Evolutionary conservation across 1,140 invertebrate species (phyloP), one percentile per base, ranked within the genome.

Genomic region (Heliconius nattereri): DNA sequence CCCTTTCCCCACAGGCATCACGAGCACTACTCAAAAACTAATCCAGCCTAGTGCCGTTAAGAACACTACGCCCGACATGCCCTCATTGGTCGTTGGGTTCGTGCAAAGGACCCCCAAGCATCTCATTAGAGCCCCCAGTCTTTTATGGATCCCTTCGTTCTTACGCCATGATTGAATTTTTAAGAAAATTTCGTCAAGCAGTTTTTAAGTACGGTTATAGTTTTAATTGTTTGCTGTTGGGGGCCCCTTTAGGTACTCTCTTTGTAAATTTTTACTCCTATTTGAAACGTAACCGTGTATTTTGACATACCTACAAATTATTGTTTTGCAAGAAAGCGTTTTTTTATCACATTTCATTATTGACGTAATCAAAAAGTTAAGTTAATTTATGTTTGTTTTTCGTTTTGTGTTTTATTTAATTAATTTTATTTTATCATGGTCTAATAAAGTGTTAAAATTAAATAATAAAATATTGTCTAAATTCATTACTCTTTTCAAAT

Each of bases 11-110:
- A 60, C 49, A 79, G 71, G 81, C 84, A 88, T 89, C 88, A 88
- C 88, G 87, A 89, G 87, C 84, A 81, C 83, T 87, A 88, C 87
- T 91, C 90, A 88, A 90, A 91, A 91, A 89, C 89, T 91, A 91
- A 92, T 90, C 88, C 89, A 85, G 86, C 85, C 86, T 91, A 91
- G 89, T 90, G 89, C 90, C 89, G 89, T 89, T 92, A 88, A 92
- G 88, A 88, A 86, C 86, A 84, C 85, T 89, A 86, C 83, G 86
- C 80, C 77, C 85, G 86, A 87, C 85, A 85, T 81, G 81, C 85
- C 76, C 87, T 89, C 86, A 92, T 91, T 92, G 90, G 90, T 86
- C 80, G 86, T 84, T 72, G 83, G 81, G 66, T 78, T 79, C 71
- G 35, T 86, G 77, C 60, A 57, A 71, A 78, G 78, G 26, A 75